phyloP scores from a whole-genome alignment of 1,140 invertebrate species.

The Aricia agestis region DNA sequence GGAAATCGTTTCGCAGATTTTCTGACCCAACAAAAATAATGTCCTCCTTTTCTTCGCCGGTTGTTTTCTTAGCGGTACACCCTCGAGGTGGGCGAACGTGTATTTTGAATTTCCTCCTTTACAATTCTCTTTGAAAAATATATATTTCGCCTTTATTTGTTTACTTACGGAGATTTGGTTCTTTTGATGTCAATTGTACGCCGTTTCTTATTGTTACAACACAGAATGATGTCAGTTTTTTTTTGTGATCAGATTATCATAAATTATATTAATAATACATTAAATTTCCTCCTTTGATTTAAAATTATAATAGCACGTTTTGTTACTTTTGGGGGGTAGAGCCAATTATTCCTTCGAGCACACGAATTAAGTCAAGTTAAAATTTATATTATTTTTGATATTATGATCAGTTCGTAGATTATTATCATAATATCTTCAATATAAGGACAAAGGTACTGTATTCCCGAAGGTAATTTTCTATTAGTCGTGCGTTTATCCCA shows the following conservation, averaged over 20 bases:
- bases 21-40: constrained; percentile 70
- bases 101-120: constrained; percentile 57
- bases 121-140: constrained; percentile 52
- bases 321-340: not conserved
- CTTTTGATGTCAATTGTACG: constrained; percentile 65
- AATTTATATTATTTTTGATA: not conserved
- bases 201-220: constrained; percentile 51
- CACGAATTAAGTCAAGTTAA: not conserved
- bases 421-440: not conserved
- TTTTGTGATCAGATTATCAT: constrained; percentile 37
- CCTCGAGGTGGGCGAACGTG: constrained; percentile 56
- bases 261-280: constrained; percentile 16
- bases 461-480: not conserved
- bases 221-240: constrained; percentile 44
- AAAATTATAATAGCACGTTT: not conserved
- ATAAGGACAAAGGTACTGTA: not conserved
- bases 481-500: not conserved
- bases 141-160: constrained; percentile 63
- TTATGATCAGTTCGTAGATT: not conserved
- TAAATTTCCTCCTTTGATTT: not conserved
- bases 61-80: constrained; percentile 66
- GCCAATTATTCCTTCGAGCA: not conserved
- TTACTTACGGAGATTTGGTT: constrained; percentile 66
- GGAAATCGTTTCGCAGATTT: constrained; percentile 71
- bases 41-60: constrained; percentile 65